Percentiles rank a stretch among this genome's conserved stretches.
Evolutionary conservation across 1,140 invertebrate species (phyloP).

Genomic region (Sarcophaga peregrina): DNA sequence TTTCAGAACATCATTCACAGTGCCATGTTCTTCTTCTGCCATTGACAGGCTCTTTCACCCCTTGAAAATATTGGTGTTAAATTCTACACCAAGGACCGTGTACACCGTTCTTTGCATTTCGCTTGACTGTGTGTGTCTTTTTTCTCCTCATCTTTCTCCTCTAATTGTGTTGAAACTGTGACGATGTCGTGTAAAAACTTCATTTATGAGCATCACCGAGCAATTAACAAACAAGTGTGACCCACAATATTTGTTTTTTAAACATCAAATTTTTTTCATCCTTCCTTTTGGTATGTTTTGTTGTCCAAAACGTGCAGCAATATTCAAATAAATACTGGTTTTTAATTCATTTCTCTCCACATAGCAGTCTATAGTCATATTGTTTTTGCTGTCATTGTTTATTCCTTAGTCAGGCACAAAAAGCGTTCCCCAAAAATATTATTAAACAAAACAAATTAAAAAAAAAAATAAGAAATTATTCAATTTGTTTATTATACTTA

Average conservation of each 20-base stretch:
- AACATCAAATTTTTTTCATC: too few relatives aligned
- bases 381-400: neutral
- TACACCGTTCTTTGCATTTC: too few relatives aligned
- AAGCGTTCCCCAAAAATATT: too few relatives aligned
- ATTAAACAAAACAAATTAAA: too few relatives aligned
- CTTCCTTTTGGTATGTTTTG: too few relatives aligned
- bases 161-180: too few relatives aligned
- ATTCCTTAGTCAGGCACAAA: too few relatives aligned
- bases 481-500: constrained; percentile 16
- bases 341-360: neutral
- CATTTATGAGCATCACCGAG: neutral
- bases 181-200: constrained; percentile 20
- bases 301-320: too few relatives aligned
- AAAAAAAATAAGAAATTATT: constrained; percentile 12
- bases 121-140: too few relatives aligned
- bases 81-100: constrained; percentile 29
- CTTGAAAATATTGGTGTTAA: constrained; percentile 34
- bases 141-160: too few relatives aligned
- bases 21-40: neutral
- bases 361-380: neutral
- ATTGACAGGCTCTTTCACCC: neutral
- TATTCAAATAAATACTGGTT: too few relatives aligned
- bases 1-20: neutral
- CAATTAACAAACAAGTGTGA: constrained; percentile 10
- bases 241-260: neutral